A percentile compares a stretch with the other conserved stretches of the same genome.
phyloP scores from a whole-genome alignment of 2,113 vertebrate species.

The Helogale parvula region DNA sequence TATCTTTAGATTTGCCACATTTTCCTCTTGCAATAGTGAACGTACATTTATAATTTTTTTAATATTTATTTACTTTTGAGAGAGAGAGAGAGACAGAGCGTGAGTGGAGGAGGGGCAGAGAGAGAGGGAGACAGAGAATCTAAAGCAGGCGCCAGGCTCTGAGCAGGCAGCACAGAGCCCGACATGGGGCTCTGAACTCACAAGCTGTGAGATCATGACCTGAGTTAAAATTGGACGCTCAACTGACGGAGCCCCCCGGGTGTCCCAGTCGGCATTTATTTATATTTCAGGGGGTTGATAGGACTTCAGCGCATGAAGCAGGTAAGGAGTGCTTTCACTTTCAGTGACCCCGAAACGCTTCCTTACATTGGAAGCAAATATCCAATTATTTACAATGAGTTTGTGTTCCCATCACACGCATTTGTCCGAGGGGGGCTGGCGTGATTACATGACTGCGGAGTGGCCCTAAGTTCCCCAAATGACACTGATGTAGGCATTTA shows the following conservation, averaged over 20 bases:
- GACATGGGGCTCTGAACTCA: too few species aligned
- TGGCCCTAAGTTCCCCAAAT: neutral
- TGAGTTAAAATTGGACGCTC: too few species aligned
- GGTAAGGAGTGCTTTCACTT: neutral
- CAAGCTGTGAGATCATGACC: too few species aligned
- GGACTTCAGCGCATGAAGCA: neutral
- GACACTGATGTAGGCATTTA: neutral
- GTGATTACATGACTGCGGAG: neutral
- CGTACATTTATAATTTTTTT: neutral
- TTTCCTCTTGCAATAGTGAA: neutral
- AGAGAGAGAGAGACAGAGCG: too few species aligned
- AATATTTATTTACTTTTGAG: too few species aligned
- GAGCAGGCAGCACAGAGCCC: too few species aligned
- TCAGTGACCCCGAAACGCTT: neutral
- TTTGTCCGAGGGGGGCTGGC: neutral
- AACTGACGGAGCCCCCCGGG: too few species aligned
- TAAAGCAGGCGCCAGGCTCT: too few species aligned
- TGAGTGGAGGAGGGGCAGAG: too few species aligned
- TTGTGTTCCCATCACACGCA: neutral
- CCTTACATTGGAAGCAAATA: neutral
- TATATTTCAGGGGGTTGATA: neutral
- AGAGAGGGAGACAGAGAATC: too few species aligned
- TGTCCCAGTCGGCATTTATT: neutral
- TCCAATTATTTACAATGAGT: neutral
- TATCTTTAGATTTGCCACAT: neutral